Evolutionary conservation across 2,888 invertebrate species (phyloP).

Genomic region (Rotaria macrura): DNA sequence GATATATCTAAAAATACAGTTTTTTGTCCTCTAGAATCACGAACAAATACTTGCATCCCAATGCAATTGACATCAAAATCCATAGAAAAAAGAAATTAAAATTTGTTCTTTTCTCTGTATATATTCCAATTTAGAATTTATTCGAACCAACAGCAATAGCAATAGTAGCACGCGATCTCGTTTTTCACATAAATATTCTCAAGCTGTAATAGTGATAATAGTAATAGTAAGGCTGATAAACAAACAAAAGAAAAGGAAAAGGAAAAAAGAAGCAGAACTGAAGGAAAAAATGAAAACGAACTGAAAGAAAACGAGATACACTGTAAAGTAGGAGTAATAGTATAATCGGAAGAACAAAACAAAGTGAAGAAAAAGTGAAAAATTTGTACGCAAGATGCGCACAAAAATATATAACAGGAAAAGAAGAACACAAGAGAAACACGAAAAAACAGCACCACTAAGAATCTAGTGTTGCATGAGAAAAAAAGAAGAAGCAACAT

Average conservation of each 20-base stretch:
- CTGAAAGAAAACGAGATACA: not conserved
- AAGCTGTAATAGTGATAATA: slow-evolving; percentile 1
- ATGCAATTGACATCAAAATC: not conserved
- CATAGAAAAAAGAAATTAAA: not conserved
- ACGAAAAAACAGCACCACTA: not conserved
- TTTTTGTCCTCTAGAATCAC: not conserved
- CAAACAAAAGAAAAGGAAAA: not conserved
- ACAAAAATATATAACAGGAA: not conserved
- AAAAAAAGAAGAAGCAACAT: not conserved
- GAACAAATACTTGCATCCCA: not conserved
- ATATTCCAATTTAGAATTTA: slow-evolving; percentile 12
- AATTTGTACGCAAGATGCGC: not conserved
- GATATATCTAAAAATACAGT: not conserved
- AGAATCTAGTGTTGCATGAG: not conserved
- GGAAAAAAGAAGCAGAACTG: not conserved
- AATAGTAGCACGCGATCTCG: slow-evolving; percentile 8
- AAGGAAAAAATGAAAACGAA: not conserved
- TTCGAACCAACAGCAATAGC: slow-evolving; percentile 11
- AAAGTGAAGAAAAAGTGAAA: not conserved
- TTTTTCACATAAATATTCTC: slow-evolving; percentile 22
- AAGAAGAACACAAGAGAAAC: not conserved
- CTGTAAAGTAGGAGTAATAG: not conserved
- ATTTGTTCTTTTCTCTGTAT: not conserved
- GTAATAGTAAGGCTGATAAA: not conserved
- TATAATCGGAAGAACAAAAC: not conserved